A percentile compares a stretch with the other conserved stretches of the same genome.
Conservation (phyloP, 2,888 invertebrate genomes). For the Drosophila acutilabella region DNA sequence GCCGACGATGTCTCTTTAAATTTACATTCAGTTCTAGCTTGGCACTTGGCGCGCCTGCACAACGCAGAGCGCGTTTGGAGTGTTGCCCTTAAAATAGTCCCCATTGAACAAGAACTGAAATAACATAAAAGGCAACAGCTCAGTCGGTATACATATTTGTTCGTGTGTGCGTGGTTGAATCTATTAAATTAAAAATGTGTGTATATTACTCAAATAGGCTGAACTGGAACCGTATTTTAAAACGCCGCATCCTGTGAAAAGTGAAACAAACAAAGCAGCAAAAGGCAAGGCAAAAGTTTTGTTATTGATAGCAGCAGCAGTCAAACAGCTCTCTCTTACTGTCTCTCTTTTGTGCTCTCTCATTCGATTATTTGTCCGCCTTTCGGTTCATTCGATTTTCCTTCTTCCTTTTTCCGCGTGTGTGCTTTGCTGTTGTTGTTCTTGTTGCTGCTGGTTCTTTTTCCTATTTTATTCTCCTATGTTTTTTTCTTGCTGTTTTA, state of each 20-base stretch:
- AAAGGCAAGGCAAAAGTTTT: constrained; percentile 69
- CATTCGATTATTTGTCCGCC: constrained; percentile 18
- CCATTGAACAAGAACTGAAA: constrained; percentile 17
- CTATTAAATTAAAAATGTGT: constrained; percentile 12
- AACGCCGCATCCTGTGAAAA: constrained; percentile 74
- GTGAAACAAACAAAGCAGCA: constrained; percentile 63
- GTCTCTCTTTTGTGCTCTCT: constrained; percentile 20
- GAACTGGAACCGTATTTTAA: constrained; percentile 22
- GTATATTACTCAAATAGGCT: constrained; percentile 2
- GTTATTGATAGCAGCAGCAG: constrained; percentile 60
- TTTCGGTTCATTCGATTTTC: constrained; percentile 64
- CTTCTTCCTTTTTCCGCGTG: constrained; percentile 52
- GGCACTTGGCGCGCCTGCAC: constrained; percentile 62
- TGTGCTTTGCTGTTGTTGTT: constrained; percentile 43
- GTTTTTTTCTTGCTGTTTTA: constrained; percentile 49
- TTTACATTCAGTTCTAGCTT: constrained; percentile 68
- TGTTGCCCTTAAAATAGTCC: constrained; percentile 58
- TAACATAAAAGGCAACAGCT: constrained; percentile 31
- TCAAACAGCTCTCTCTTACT: constrained; percentile 47
- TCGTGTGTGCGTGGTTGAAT: constrained; percentile 18
- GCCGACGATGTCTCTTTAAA: constrained; percentile 27
- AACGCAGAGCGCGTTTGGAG: constrained; percentile 57
- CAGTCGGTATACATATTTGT: constrained; percentile 7
- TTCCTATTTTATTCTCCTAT: constrained; percentile 59
- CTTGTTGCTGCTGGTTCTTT: constrained; percentile 46